Evolutionary conservation across 1,140 invertebrate species (phyloP).

Genomic region (Microplitis mediator): DNA sequence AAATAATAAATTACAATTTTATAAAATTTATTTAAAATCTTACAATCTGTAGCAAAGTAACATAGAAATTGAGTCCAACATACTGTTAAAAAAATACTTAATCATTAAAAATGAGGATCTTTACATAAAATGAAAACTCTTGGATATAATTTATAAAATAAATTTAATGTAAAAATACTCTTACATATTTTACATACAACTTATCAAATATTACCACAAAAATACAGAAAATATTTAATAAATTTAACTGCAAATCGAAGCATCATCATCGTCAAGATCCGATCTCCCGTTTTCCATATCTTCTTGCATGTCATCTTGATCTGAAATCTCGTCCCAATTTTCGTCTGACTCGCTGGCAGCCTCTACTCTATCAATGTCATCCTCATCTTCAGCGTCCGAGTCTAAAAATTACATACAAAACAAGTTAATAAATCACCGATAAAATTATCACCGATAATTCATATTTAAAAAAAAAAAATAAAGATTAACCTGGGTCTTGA

Average conservation of each 20-base stretch:
- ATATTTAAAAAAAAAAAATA: background rate
- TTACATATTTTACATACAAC: background rate
- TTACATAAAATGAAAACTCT: background rate
- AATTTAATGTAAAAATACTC: no score
- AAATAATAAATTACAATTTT: no score
- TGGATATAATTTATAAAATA: no score
- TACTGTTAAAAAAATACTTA: background rate
- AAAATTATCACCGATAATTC: background rate
- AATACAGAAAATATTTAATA: background rate
- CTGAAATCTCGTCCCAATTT: slow-evolving; percentile 58
- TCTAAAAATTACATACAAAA: slow-evolving; percentile 32
- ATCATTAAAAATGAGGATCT: background rate
- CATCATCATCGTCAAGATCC: slow-evolving; percentile 40
- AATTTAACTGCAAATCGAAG: slow-evolving; percentile 45
- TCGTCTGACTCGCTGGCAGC: slow-evolving; percentile 56
- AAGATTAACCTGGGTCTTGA: slow-evolving; percentile 65
- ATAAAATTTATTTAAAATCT: no score
- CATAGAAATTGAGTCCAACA: no score
- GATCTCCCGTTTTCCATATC: slow-evolving; percentile 50
- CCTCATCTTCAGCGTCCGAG: slow-evolving; percentile 51
- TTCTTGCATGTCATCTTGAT: slow-evolving; percentile 51
- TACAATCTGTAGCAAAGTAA: no score
- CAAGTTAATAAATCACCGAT: slow-evolving; percentile 1
- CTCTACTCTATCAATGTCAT: slow-evolving; percentile 48
- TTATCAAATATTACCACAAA: background rate